Conservation (phyloP, 2,113 vertebrate genomes). For the Chaetorhynchus papuensis region DNA sequence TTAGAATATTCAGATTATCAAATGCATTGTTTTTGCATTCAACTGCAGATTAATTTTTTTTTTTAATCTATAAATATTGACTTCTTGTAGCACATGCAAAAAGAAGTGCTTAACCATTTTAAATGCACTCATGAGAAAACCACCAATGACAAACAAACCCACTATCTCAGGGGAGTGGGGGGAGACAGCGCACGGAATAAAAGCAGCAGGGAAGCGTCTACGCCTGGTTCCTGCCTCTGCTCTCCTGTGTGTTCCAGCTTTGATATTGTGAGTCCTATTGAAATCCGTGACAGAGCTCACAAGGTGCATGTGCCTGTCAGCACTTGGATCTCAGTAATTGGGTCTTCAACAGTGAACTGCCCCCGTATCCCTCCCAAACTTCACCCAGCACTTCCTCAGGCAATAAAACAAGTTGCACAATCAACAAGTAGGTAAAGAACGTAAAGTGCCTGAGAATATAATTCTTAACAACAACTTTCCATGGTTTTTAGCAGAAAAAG, state of each 20-base stretch:
- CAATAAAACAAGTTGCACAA: background rate
- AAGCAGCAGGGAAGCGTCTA: constrained; percentile 28
- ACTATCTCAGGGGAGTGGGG: background rate
- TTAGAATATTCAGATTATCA: background rate
- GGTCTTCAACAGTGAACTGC: background rate
- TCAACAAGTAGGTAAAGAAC: background rate
- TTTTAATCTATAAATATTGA: background rate
- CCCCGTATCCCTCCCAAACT: background rate
- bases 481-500: background rate
- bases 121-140: background rate
- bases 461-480: background rate
- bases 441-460: background rate
- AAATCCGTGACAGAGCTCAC: background rate
- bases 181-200: constrained; percentile 15
- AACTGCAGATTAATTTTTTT: background rate
- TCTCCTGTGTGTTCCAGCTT: background rate
- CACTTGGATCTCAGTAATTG: background rate
- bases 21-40: background rate
- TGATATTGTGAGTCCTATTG: background rate
- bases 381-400: background rate
- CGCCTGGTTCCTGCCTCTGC: background rate
- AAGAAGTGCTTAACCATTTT: background rate
- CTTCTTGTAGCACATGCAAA: background rate
- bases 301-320: background rate
- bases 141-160: background rate